Evolutionary conservation across 2,113 vertebrate species (phyloP).

Genomic region (Verasper variegatus): DNA sequence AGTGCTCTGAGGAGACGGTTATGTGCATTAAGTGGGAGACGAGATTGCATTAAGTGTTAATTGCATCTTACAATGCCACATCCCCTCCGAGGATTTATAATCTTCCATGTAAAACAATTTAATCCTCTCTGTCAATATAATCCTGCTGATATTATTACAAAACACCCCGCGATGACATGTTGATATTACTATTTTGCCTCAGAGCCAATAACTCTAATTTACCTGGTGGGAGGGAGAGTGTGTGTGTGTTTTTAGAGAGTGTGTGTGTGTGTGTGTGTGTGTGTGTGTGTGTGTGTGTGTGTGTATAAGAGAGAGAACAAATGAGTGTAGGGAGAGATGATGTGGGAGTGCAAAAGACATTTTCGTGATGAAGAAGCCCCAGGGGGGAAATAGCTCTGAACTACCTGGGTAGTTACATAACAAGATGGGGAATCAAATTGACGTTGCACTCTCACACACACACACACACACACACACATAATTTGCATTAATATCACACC

Average conservation of each 20-base stretch:
- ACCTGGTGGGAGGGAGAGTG: conserved; percentile 57
- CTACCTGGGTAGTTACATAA: conserved; percentile 66
- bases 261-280: neutral
- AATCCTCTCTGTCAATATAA: conserved; percentile 71
- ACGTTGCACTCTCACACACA: neutral
- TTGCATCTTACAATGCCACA: conserved; percentile 42
- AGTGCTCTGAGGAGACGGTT: conserved; percentile 25
- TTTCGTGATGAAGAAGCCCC: conserved; percentile 66
- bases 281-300: neutral
- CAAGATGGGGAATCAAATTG: conserved; percentile 60
- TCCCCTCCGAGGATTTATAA: conserved; percentile 57
- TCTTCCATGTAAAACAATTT: conserved; percentile 67
- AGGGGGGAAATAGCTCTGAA: conserved; percentile 58
- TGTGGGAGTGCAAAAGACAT: conserved; percentile 63
- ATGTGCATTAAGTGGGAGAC: conserved; percentile 36
- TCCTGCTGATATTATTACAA: conserved; percentile 71
- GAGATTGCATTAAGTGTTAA: conserved; percentile 56
- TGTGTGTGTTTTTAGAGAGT: neutral
- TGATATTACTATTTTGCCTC: conserved; percentile 66
- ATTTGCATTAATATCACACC: conserved; percentile 17
- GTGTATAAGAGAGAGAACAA: conserved; percentile 23
- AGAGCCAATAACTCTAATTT: conserved; percentile 69
- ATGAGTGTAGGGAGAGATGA: conserved; percentile 51
- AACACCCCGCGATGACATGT: conserved; percentile 60
- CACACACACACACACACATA: neutral